Conservation (phyloP, 2,113 vertebrate genomes). For the Gambusia affinis region DNA sequence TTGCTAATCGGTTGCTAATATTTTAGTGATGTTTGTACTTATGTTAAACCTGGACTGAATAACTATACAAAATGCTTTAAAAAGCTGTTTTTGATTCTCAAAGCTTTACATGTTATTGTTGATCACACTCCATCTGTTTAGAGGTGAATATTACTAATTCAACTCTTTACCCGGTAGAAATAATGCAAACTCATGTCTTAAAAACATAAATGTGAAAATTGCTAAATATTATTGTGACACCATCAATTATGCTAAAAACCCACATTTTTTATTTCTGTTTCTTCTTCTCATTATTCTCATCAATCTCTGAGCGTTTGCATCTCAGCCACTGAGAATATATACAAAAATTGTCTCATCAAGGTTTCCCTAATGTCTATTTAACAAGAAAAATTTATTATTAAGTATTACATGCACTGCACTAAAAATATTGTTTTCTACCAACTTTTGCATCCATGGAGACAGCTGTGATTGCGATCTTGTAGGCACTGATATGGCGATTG, state of each 20-base stretch:
- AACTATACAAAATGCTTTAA: no score
- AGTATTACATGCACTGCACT: neutral
- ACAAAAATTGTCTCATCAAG: neutral
- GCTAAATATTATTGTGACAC: neutral
- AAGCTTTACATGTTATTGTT: no score
- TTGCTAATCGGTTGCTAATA: no score
- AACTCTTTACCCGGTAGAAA: neutral
- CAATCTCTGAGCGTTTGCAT: neutral
- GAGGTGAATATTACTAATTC: neutral
- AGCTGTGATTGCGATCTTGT: neutral
- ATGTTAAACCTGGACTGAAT: no score
- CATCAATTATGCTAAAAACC: no score
- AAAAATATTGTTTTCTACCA: neutral
- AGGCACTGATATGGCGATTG: neutral
- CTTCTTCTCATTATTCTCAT: neutral
- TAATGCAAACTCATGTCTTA: neutral
- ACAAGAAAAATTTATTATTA: neutral
- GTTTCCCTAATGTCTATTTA: no score
- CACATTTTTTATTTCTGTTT: no score
- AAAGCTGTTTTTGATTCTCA: no score
- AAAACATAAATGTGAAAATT: neutral
- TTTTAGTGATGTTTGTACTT: no score
- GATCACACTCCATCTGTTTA: no score
- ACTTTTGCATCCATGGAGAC: neutral
- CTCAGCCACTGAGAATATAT: neutral